Percentiles rank a stretch among this genome's conserved stretches.
Conservation (phyloP, 2,888 invertebrate genomes). For the Rhorus exstirpatorius region DNA sequence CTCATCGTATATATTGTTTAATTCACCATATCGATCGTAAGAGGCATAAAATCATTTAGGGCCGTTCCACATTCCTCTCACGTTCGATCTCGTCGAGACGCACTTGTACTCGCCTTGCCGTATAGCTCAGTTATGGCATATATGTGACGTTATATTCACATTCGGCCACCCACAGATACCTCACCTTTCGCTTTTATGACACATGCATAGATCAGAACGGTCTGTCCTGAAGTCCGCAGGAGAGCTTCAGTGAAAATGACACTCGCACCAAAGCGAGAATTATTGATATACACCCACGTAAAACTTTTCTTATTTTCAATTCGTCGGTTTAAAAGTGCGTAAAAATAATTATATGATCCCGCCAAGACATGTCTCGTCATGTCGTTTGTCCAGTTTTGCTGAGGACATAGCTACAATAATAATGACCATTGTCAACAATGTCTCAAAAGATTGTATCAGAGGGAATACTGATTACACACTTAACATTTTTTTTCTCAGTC, state of each 20-base stretch:
- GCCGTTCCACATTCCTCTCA: slow-evolving; percentile 43
- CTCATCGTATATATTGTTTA: no score
- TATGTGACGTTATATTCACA: slow-evolving; percentile 6
- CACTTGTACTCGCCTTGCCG: not conserved
- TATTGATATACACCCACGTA: not conserved
- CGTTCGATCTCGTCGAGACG: slow-evolving; percentile 26
- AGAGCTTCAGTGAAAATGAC: not conserved
- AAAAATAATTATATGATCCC: no score
- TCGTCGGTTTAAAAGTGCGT: no score
- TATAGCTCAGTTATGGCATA: slow-evolving; percentile 3
- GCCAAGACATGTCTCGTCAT: no score
- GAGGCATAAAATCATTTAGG: slow-evolving; percentile 42
- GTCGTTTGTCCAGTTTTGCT: no score
- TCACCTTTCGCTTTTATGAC: slow-evolving; percentile 38
- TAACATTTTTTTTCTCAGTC: not conserved
- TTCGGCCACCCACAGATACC: slow-evolving; percentile 19
- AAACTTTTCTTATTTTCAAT: no score
- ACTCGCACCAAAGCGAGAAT: not conserved
- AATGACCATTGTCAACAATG: not conserved
- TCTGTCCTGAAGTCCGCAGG: not conserved
- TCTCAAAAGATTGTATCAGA: not conserved
- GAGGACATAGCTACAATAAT: not conserved
- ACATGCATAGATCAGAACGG: not conserved
- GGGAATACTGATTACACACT: not conserved
- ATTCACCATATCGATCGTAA: no score